Conservation (phyloP, 2,797 vertebrate genomes). For the Lutra lutra region DNA sequence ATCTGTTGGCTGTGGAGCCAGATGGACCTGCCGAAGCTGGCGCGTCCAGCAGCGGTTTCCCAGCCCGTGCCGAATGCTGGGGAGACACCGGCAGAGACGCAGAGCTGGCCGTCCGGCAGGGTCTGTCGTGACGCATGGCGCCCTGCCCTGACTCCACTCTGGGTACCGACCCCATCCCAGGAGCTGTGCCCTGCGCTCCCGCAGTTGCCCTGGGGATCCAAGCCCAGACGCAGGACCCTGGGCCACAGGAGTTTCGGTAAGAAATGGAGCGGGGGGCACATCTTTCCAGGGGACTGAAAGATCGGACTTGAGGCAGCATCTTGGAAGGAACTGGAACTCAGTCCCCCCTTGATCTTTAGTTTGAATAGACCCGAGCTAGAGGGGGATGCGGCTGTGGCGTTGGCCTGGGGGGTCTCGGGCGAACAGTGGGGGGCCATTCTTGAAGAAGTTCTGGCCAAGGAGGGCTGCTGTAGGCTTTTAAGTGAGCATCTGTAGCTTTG, state of each 20-base stretch:
- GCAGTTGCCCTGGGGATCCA: no score
- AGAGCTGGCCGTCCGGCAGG: fast-evolving
- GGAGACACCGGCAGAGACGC: fast-evolving
- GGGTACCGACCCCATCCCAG: fast-evolving
- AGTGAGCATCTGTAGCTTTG: no score
- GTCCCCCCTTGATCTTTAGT: no score
- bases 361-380: not conserved
- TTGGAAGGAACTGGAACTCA: not conserved
- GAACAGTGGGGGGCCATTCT: not conserved
- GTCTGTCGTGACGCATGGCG: fast-evolving
- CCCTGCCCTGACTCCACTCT: no score
- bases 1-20: not conserved
- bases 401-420: fast-evolving
- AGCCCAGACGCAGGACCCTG: fast-evolving
- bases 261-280: fast-evolving
- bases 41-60: no score
- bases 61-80: fast-evolving
- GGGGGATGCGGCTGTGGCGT: fast-evolving
- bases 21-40: not conserved
- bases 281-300: no score
- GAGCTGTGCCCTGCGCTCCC: no score
- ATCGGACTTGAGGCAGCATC: not conserved
- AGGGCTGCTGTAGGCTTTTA: not conserved
- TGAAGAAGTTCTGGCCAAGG: not conserved
- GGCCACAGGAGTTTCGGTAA: no score